phyloP scores from a whole-genome alignment of 2,888 invertebrate genomes.

The Phyllotreta striolata region DNA sequence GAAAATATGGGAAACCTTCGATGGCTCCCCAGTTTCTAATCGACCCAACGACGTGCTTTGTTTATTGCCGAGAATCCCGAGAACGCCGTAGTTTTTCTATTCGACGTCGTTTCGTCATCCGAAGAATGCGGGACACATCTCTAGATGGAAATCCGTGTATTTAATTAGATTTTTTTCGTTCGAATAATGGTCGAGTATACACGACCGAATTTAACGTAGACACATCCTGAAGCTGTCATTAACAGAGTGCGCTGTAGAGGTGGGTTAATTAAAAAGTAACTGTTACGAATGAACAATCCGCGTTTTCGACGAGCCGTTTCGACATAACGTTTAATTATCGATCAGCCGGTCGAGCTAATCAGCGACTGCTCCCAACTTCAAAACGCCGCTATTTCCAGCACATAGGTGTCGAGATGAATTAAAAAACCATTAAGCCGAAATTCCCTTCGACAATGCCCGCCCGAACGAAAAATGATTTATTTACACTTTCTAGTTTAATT shows the following conservation, averaged over 20 bases:
- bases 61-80: constrained; percentile 31
- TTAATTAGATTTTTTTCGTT: too few species aligned
- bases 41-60: constrained; percentile 35
- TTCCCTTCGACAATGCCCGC: constrained; percentile 12
- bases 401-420: constrained; percentile 19
- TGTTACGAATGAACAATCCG: too few species aligned
- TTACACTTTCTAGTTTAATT: constrained; percentile 14
- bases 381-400: constrained; percentile 4
- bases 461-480: constrained; percentile 17
- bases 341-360: too few species aligned
- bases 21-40: constrained; percentile 38
- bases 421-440: constrained; percentile 22
- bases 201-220: too few species aligned
- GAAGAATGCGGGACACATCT: too few species aligned
- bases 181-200: too few species aligned
- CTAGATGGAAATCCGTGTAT: too few species aligned
- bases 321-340: background rate
- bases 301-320: too few species aligned
- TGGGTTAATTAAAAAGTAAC: too few species aligned
- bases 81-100: constrained; percentile 25
- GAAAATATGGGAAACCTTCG: too few species aligned
- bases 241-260: too few species aligned
- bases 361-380: background rate
- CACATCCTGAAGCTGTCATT: too few species aligned
- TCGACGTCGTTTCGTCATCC: background rate